Conservation (phyloP, 2,888 invertebrate species). For the Scrobipalpa atriplicella region DNA sequence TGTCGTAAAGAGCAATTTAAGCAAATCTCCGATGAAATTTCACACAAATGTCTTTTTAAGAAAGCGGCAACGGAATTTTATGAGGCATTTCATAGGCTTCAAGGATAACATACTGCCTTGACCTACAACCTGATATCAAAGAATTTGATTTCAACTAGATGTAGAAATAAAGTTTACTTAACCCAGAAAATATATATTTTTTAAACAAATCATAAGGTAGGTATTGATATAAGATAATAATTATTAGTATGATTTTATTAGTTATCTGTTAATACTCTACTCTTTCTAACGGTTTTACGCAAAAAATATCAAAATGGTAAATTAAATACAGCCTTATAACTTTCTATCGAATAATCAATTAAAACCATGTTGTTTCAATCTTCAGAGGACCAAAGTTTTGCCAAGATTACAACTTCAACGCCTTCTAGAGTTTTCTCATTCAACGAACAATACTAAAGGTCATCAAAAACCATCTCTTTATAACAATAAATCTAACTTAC, state of each 20-base stretch:
- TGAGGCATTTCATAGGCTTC: conserved; percentile 16
- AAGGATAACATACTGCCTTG: conserved; percentile 8
- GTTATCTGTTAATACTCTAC: too few species aligned
- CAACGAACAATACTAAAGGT: not conserved
- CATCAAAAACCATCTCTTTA: not conserved
- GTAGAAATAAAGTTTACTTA: too few species aligned
- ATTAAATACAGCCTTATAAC: too few species aligned
- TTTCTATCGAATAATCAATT: too few species aligned
- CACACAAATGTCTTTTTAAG: conserved; percentile 13
- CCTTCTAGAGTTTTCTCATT: not conserved
- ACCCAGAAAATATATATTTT: too few species aligned
- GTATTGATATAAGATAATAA: too few species aligned
- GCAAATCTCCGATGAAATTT: not conserved
- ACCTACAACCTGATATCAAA: not conserved
- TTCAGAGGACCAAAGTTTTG: not conserved
- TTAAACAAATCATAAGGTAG: too few species aligned
- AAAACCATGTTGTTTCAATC: not conserved
- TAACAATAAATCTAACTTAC: not conserved
- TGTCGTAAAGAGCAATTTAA: conserved; percentile 14
- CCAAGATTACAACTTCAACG: too few species aligned
- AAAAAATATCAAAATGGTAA: too few species aligned
- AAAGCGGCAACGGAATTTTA: not conserved
- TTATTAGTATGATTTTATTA: too few species aligned
- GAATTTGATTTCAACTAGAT: not conserved
- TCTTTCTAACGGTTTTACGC: too few species aligned